These are phyloP conservation scores for Paralvinella palmiformis DNA, from an alignment of 1,140 invertebrate genomes.

Conservation along the genomic window DNA sequence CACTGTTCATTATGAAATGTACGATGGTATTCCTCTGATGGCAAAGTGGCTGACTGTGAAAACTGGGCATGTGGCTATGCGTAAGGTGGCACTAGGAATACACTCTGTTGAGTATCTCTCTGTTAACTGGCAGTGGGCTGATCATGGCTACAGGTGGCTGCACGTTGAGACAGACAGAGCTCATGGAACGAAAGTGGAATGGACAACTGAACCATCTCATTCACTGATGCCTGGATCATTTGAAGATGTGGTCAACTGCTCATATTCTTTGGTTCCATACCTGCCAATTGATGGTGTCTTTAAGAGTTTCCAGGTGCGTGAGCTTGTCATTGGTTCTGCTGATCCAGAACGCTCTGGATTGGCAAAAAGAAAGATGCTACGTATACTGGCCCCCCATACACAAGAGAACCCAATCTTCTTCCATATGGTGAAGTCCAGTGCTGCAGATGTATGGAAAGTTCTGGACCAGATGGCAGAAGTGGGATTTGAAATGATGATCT, in stretches of 20 bases:
- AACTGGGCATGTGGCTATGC: background rate
- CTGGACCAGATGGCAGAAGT: background rate
- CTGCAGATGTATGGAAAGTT: background rate
- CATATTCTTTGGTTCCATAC: background rate
- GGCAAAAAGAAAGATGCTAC: background rate
- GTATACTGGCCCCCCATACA: no score
- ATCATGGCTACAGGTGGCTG: constrained; percentile 7
- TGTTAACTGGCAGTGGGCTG: constrained; percentile 11
- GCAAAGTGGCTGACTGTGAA: constrained; percentile 7
- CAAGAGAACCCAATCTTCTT: no score
- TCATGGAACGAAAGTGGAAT: background rate
- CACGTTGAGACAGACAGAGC: constrained; percentile 3
- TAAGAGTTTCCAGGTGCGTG: background rate
- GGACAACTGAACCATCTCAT: background rate
- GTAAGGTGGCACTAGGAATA: background rate
- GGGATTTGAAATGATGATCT: background rate
- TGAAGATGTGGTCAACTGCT: background rate
- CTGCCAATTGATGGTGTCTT: background rate
- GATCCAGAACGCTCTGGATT: background rate
- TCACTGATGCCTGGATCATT: constrained; percentile 7
- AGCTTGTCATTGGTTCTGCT: background rate
- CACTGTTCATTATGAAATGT: constrained; percentile 13
- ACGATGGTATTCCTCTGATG: constrained; percentile 13
- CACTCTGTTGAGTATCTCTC: constrained; percentile 3
- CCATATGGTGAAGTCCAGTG: background rate